Evolutionary conservation across 2,888 invertebrate genomes (phyloP), one percentile per base, ranked within the genome.

Genomic region (Onthophagus sagittarius): DNA sequence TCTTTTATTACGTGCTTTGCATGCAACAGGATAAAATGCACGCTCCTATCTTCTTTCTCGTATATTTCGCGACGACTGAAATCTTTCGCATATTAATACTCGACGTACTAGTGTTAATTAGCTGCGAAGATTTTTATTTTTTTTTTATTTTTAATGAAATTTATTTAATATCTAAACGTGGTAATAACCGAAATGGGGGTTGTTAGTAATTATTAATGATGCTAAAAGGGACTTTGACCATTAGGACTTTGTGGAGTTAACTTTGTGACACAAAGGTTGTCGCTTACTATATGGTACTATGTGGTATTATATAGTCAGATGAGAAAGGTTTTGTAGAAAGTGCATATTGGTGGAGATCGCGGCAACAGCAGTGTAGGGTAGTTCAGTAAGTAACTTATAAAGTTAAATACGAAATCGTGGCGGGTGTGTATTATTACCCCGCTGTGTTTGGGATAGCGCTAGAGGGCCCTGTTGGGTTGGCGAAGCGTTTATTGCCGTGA

Each of bases 131-230:
- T 23, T 23, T 67, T 15, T 13, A 5, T 65, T 6, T 15, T 63
- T 63, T 63, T 63, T 14, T 63, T 63, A 14, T 15, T 64, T 64
- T 64, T 64, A 64, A 64, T 14, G 2, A 13, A 64, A 4, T 64
- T 64, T 64, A 64, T 64, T 63, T 64, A 9, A 64, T 15, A 71
- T 15, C 14, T 63, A 32, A 71, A 1, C 3, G 3, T 23, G 1
- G 3, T 23, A 23, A 23, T 23, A 1, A 23, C 23, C 3, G 23
- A 23, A 1, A 23, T 3, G 23, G 23, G 23, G 3, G 23, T 23
- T 23, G 23, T 23, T 23, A 74, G 75, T 77, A 76, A 77, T 74
- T 72, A 67, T 31, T 32, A 15, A 23, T 11, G 64, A 11, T 53
- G 6, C 39, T 53, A 53, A 53, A 53, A 53, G 39, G 39, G 7